Percentiles rank a stretch among this genome's conserved stretches.
Evolutionary conservation across 2,888 invertebrate species (phyloP).

Genomic region (Horisme vitalbata): DNA sequence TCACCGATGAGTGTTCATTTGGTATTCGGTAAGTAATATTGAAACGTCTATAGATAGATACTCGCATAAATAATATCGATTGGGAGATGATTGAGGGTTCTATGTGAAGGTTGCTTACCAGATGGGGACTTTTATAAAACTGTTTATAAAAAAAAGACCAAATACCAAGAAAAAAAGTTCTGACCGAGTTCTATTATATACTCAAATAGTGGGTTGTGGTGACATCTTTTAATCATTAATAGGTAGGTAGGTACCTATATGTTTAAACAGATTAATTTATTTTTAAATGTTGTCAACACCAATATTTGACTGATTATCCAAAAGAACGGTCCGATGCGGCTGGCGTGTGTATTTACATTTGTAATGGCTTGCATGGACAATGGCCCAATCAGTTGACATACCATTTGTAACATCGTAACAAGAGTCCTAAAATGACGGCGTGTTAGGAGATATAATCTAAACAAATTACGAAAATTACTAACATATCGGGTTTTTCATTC

Average conservation of each 20-base stretch:
- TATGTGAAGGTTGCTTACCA: too few species aligned
- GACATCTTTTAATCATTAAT: constrained; percentile 7
- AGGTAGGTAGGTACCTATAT: too few species aligned
- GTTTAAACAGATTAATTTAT: constrained; percentile 15
- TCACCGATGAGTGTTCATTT: background rate
- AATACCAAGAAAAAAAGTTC: too few species aligned
- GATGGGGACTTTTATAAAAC: too few species aligned
- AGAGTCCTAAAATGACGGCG: constrained; percentile 20
- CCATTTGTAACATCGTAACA: constrained; percentile 30
- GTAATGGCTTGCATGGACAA: constrained; percentile 33
- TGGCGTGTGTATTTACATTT: constrained; percentile 21
- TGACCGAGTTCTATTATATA: too few species aligned
- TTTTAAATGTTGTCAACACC: constrained; percentile 36
- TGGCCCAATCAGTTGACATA: constrained; percentile 31
- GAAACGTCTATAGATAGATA: too few species aligned
- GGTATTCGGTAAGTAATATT: background rate
- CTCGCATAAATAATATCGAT: too few species aligned
- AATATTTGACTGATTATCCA: constrained; percentile 39
- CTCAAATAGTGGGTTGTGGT: too few species aligned
- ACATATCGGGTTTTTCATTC: too few species aligned
- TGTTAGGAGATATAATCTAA: constrained; percentile 11
- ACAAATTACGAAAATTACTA: constrained; percentile 9
- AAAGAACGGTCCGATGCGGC: constrained; percentile 36
- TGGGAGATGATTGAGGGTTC: too few species aligned
- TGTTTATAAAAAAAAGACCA: too few species aligned